Base-by-base conservation (phyloP, 1,140 invertebrate species). In the Panulirus ornatus region DNA sequence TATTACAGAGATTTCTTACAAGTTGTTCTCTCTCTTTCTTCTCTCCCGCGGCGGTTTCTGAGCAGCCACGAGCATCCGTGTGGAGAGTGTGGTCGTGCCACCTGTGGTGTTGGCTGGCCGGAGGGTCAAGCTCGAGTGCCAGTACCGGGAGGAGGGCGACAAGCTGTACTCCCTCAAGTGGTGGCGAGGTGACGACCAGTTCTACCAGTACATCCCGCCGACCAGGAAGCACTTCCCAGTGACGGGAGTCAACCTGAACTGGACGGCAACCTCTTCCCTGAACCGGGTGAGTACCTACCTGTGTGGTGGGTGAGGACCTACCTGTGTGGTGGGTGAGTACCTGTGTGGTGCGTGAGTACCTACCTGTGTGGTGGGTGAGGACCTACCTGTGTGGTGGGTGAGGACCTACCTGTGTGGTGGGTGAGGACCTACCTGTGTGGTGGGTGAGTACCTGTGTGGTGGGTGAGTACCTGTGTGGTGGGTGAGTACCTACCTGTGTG, bases 121-220 rank as follows among this genome's bases (percentile, higher is more conserved):
- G 38, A 75, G 73, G 1, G 91, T 85, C 11, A 63, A 36, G 88
- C 95, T 97, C 92, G 95, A 95, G 93, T 97, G 97, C 93, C 95
- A 96, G 93, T 97, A 97, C 93, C 96, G 97, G 93, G 95, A 97
- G 93, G 97, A 97, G 93, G 95, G 95, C 38, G 96, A 97, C 92
- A 95, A 95, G 47, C 94, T 98, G 84, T 97, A 97, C 94, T 96
- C 96, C 89, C 96, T 98, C 92, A 97, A 97, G 94, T 98, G 97
- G 97, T 97, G 97, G 94, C 95, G 96, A 88, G 96, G 96, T 34
- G 95, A 95, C 90, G 95, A 95, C 34, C 97, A 98, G 94, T 98
- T 98, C 95, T 97, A 96, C 94, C 95, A 96, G 92, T 97, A 95
- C 93, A 95, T 92, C 19, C 91, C 96, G 0, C 89, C 91, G 2